These are phyloP conservation scores for Hassar affinis DNA, from an alignment of 2,113 vertebrate genomes.

Conservation along the genomic window DNA sequence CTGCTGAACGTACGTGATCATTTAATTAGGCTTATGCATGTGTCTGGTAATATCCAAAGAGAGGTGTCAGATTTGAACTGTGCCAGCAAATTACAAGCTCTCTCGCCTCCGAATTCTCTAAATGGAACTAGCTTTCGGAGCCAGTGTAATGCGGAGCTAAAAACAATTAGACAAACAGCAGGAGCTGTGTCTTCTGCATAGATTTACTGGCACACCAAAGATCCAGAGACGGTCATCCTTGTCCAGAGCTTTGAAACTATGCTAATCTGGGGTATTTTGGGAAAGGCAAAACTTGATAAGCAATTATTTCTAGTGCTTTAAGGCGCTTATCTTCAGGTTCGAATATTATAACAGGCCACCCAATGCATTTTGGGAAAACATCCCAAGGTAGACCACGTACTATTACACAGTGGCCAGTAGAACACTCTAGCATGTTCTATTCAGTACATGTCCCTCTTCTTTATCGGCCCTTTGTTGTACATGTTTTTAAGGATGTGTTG, in stretches of 20 bases:
- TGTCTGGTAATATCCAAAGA: slow-evolving; percentile 87
- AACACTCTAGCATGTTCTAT: slow-evolving; percentile 19
- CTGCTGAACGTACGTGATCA: slow-evolving; percentile 88
- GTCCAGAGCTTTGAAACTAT: slow-evolving; percentile 47
- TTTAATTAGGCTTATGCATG: slow-evolving; percentile 92
- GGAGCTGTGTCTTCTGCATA: slow-evolving; percentile 6
- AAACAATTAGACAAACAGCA: slow-evolving; percentile 82
- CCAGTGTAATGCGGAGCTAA: slow-evolving; percentile 16
- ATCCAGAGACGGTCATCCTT: slow-evolving; percentile 47
- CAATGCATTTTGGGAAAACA: not conserved
- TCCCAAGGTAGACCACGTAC: not conserved
- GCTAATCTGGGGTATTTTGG: slow-evolving; percentile 45
- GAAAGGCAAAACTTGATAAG: slow-evolving; percentile 38
- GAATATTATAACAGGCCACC: slow-evolving; percentile 16
- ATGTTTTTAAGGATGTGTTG: slow-evolving; percentile 14
- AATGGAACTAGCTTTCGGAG: slow-evolving; percentile 38
- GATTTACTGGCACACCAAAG: slow-evolving; percentile 43
- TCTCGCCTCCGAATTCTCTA: slow-evolving; percentile 44
- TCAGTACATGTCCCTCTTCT: slow-evolving; percentile 21
- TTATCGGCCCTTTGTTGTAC: slow-evolving; percentile 18
- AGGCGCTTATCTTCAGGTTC: slow-evolving; percentile 22
- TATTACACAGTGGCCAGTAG: not conserved
- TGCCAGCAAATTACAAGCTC: slow-evolving; percentile 82
- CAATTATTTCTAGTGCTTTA: slow-evolving; percentile 39
- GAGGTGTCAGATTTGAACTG: slow-evolving; percentile 91